Conservation (phyloP, 1,140 invertebrate genomes). For the Coptotermes formosanus region DNA sequence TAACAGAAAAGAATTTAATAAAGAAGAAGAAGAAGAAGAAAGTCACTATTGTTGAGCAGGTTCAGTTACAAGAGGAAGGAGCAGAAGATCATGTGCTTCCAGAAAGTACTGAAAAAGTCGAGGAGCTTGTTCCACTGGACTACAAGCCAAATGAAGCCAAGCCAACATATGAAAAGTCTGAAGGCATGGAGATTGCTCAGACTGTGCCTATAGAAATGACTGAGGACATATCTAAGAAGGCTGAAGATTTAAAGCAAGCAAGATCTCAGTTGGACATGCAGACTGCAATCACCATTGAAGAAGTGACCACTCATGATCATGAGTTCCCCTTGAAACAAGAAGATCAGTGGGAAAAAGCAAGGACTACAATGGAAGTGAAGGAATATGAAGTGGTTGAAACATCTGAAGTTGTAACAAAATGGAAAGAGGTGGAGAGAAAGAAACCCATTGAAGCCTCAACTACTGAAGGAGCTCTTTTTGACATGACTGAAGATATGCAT, state of each 20-base stretch:
- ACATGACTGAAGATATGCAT: background rate
- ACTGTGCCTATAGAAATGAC: background rate
- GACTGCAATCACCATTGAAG: background rate
- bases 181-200: background rate
- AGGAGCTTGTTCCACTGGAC: background rate
- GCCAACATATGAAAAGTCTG: background rate
- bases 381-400: slow-evolving; percentile 36
- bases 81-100: slow-evolving; percentile 12
- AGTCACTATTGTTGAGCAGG: background rate
- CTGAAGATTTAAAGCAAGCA: background rate
- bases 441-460: background rate
- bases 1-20: slow-evolving; percentile 11
- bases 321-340: slow-evolving; percentile 7
- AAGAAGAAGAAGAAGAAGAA: slow-evolving; percentile 24
- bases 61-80: background rate
- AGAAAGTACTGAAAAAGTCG: slow-evolving; percentile 7
- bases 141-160: background rate
- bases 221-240: slow-evolving; percentile 7
- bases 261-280: background rate
- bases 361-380: slow-evolving; percentile 34
- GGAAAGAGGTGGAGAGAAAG: slow-evolving; percentile 27
- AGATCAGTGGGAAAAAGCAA: background rate
- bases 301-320: background rate
- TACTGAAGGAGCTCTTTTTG: background rate
- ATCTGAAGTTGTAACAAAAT: slow-evolving; percentile 37